These are phyloP conservation scores for Pollenia griseotomentosa DNA, from an alignment of 2,888 invertebrate species.

Conservation along the genomic window DNA sequence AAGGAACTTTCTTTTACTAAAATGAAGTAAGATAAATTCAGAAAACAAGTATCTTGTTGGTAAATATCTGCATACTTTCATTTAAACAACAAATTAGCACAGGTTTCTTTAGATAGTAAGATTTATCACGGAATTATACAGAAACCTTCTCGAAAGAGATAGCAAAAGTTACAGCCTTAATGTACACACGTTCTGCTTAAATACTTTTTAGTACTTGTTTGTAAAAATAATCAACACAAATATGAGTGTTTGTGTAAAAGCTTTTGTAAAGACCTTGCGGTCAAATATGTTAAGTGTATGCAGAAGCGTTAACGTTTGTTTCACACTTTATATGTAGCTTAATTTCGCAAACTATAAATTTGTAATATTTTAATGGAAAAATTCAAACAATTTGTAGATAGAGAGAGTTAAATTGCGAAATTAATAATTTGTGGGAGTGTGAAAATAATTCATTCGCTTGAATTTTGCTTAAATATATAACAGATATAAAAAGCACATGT, in stretches of 20 bases:
- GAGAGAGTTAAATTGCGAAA: background rate
- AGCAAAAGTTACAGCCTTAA: background rate
- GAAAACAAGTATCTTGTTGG: too few species aligned
- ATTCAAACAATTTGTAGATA: background rate
- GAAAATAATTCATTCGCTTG: too few species aligned
- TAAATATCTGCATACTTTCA: too few species aligned
- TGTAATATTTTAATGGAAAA: background rate
- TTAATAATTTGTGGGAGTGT: background rate
- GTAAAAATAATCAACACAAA: conserved; percentile 2
- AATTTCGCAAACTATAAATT: background rate
- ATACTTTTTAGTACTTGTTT: conserved; percentile 3
- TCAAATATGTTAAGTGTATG: conserved; percentile 46
- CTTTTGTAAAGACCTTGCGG: conserved; percentile 28
- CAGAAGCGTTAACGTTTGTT: conserved; percentile 22
- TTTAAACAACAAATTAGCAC: too few species aligned
- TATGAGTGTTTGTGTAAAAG: background rate
- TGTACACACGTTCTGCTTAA: background rate
- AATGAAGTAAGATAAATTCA: too few species aligned
- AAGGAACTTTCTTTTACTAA: too few species aligned
- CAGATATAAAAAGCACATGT: background rate
- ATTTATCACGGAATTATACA: too few species aligned
- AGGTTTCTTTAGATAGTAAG: too few species aligned
- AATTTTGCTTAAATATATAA: background rate
- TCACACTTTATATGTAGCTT: conserved; percentile 7
- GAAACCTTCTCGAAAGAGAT: too few species aligned